Base-by-base conservation (phyloP, 2,888 invertebrate species). In the Electrophaes corylata region DNA sequence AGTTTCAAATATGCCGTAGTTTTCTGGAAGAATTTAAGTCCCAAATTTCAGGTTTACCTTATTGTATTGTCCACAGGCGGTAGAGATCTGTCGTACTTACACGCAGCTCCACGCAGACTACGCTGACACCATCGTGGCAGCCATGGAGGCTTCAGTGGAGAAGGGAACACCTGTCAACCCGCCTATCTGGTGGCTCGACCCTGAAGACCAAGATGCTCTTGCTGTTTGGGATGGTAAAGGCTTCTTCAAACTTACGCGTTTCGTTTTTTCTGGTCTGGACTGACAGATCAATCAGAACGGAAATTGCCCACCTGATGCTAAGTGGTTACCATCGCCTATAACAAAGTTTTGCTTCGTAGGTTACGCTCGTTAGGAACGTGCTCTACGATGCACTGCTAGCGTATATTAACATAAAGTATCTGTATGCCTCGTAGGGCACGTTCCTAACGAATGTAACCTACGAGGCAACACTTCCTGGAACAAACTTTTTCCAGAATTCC, bases 101-200 rank as follows among this genome's bases (percentile, higher is more conserved):
- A 94, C 95, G 0, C 75, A 93, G 8, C 78, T 97, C 3, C 96
- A 96, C 75, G 93, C 92, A 0, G 78, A 92, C 12, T 94, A 92
- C 71, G 88, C 94, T 0, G 92, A 93, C 6, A 88, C 91, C 29
- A 94, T 96, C 49, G 83, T 92, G 19, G 86, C 92, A 0, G 93
- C 94, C 0, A 95, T 95, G 93, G 74, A 93, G 54, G 84, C 92
- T 0, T 92, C 94, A 0, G 92, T 94, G 0, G 63, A 71, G 0
- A 82, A 88, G 4, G 96, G 96, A 4, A 92, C 93, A 0, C 97
- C 97, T 0, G 94, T 97, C 47, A 96, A 97, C 87, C 92, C 96
- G 0, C 97, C 97, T 1, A 92, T 98, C 62, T 98, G 97, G 97
- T 97, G 97, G 97, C 75, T 95, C 0, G 95, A 95, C 75, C 96